phyloP scores from a whole-genome alignment of 2,888 invertebrate genomes.

The Eilema caniola region DNA sequence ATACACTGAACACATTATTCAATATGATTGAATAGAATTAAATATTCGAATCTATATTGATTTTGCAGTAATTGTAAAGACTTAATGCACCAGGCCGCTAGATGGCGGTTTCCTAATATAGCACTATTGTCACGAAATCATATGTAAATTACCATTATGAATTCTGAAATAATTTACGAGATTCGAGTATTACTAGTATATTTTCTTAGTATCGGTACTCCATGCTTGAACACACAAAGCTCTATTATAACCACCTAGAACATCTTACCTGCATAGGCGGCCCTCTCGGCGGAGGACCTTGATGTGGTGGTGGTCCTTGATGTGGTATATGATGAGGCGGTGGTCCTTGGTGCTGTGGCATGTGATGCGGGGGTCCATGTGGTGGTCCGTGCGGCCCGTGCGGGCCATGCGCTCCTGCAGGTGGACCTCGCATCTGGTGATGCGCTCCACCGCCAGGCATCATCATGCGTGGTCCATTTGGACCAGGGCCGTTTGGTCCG shows the following conservation, averaged over 20 bases:
- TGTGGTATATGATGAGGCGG: slow-evolving; percentile 78
- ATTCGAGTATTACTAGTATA: too few relatives aligned
- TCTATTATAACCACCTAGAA: background rate
- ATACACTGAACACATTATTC: too few relatives aligned
- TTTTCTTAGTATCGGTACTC: too few relatives aligned
- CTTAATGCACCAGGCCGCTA: too few relatives aligned
- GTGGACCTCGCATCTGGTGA: slow-evolving; percentile 50
- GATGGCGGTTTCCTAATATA: too few relatives aligned
- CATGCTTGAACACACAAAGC: background rate
- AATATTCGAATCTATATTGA: too few relatives aligned
- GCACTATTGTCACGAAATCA: too few relatives aligned
- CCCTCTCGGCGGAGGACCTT: slow-evolving; percentile 86
- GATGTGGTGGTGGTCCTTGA: slow-evolving; percentile 86
- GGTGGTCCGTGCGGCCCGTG: slow-evolving; percentile 81
- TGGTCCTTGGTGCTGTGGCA: slow-evolving; percentile 80
- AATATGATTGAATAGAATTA: too few relatives aligned
- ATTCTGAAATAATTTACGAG: too few relatives aligned
- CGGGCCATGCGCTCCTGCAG: slow-evolving; percentile 62
- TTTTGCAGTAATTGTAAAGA: too few relatives aligned
- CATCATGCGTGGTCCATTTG: slow-evolving; percentile 77
- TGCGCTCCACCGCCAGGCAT: slow-evolving; percentile 55
- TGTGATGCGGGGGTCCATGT: slow-evolving; percentile 76
- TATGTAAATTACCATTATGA: too few relatives aligned
- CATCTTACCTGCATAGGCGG: slow-evolving; percentile 86
- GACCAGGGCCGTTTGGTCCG: slow-evolving; percentile 81